These are phyloP conservation scores for Panopea generosa DNA, from an alignment of 2,888 invertebrate species.

Conservation along the genomic window DNA sequence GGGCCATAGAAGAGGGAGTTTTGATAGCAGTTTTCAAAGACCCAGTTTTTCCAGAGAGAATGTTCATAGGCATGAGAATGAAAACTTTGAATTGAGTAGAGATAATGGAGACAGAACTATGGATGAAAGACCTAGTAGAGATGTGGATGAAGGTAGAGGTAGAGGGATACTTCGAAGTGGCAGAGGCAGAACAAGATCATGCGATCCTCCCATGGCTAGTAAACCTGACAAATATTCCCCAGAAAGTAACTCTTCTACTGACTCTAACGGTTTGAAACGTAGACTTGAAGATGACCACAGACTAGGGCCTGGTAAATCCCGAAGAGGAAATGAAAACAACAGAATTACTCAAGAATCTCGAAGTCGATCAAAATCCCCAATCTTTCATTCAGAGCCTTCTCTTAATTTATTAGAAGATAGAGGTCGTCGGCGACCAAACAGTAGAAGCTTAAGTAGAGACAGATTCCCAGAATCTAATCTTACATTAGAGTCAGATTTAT, in stretches of 20 bases:
- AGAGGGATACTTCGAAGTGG: constrained; percentile 24
- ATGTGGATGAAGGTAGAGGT: constrained; percentile 27
- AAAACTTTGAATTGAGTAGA: background rate
- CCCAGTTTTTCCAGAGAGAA: background rate
- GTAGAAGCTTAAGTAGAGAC: constrained; percentile 35
- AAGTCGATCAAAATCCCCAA: background rate
- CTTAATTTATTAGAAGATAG: constrained; percentile 16
- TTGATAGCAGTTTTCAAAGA: constrained; percentile 37
- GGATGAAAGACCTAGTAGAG: background rate
- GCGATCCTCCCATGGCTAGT: background rate
- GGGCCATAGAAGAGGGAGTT: constrained; percentile 43
- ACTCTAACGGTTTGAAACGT: constrained; percentile 40
- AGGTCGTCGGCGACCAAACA: constrained; percentile 26
- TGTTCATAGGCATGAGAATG: background rate
- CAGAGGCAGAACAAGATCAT: constrained; percentile 16
- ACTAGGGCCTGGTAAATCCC: constrained; percentile 29
- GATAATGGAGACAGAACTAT: background rate
- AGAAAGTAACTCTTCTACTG: constrained; percentile 56
- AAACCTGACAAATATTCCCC: constrained; percentile 43
- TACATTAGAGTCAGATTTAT: background rate
- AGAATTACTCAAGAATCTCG: constrained; percentile 7
- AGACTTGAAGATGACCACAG: constrained; percentile 41
- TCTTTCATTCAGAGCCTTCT: background rate
- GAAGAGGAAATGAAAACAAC: constrained; percentile 34
- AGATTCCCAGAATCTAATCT: constrained; percentile 2